phyloP scores from a whole-genome alignment of 1,140 invertebrate species.

The Drosophila arawakana region DNA sequence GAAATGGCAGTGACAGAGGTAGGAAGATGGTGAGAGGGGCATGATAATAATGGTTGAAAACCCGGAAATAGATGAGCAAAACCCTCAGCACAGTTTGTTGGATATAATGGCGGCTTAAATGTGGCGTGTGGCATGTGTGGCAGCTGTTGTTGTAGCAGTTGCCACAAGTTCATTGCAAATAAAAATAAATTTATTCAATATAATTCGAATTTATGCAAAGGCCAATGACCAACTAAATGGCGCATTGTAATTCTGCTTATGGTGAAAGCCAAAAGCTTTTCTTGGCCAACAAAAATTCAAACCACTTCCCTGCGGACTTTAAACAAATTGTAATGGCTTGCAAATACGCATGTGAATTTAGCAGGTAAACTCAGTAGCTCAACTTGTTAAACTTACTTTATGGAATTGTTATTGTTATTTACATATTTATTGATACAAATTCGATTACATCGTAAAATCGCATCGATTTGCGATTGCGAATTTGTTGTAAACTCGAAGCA shows the following conservation, averaged over 20 bases:
- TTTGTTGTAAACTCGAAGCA: constrained; percentile 33
- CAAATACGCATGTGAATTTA: background rate
- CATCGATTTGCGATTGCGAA: constrained; percentile 27
- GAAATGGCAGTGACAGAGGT: background rate
- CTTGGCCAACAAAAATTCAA: constrained; percentile 1
- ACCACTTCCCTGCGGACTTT: constrained; percentile 1
- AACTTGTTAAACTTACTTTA: background rate
- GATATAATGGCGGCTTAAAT: constrained; percentile 64
- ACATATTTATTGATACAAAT: constrained; percentile 26
- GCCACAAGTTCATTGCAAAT: constrained; percentile 68
- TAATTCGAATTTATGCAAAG: constrained; percentile 63
- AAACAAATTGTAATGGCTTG: constrained; percentile 25
- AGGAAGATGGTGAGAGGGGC: background rate
- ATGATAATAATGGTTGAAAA: constrained; percentile 61
- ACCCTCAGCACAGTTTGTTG: constrained; percentile 17
- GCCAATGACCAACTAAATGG: constrained; percentile 52
- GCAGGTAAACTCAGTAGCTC: background rate
- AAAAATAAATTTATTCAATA: constrained; percentile 70
- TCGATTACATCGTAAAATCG: constrained; percentile 40
- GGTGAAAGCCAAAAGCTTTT: constrained; percentile 34
- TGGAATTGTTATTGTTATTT: constrained; percentile 10
- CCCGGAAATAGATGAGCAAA: constrained; percentile 70
- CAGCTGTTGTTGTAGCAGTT: constrained; percentile 4
- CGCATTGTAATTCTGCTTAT: constrained; percentile 61
- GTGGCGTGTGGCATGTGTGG: constrained; percentile 43